Evolutionary conservation across 2,113 vertebrate species (phyloP).

Genomic region (Uria lomvia): DNA sequence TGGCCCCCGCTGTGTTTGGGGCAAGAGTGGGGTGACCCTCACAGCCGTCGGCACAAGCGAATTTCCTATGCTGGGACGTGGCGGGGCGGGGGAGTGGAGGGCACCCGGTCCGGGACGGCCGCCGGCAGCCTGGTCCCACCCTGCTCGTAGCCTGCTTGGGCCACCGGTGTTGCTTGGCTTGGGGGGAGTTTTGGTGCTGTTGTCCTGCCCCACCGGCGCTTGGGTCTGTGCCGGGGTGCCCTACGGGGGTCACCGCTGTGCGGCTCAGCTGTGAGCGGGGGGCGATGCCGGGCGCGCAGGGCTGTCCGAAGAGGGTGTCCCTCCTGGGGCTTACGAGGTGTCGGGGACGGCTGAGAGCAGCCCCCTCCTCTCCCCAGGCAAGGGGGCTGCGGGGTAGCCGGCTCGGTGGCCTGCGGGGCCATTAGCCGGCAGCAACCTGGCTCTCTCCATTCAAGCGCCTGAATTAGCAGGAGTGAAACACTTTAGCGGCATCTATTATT

Average conservation of each 20-base stretch:
- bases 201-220: not conserved
- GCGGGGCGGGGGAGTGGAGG: not conserved
- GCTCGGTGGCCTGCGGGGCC: not conserved
- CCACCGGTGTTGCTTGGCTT: not conserved
- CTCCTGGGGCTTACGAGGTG: not conserved
- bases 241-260: not conserved
- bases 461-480: slow-evolving; percentile 60
- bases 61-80: not conserved
- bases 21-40: not conserved
- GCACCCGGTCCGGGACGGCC: not conserved
- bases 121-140: not conserved
- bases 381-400: not conserved
- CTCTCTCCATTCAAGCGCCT: not conserved
- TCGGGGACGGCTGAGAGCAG: not conserved
- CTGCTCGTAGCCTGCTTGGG: not conserved
- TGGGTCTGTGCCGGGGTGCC: not conserved
- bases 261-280: not conserved
- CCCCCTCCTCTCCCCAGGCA: not conserved
- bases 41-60: not conserved
- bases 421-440: not conserved
- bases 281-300: not conserved
- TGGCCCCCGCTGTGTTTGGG: not conserved
- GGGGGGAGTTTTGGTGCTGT: not conserved
- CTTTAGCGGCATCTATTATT: slow-evolving; percentile 79
- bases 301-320: not conserved